A percentile compares a stretch with the other conserved stretches of the same genome.
Conservation (phyloP, 2,888 invertebrate species). For the Epicampocera succincta region DNA sequence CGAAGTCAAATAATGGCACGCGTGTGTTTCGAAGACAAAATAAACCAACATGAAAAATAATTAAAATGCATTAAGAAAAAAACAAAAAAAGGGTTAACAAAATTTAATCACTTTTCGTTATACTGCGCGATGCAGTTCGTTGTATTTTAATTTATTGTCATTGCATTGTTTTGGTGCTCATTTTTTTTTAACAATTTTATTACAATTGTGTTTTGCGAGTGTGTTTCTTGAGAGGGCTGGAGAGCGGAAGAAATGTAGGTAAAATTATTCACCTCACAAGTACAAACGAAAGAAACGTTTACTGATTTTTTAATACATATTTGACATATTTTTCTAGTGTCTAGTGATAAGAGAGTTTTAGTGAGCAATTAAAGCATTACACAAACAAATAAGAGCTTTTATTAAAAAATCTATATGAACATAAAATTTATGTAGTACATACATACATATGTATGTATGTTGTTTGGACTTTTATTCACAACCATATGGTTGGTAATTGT, state of each 20-base stretch:
- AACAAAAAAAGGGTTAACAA: slow-evolving; percentile 19
- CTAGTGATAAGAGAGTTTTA: slow-evolving; percentile 6
- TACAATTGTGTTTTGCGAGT: background rate
- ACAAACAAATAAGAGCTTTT: slow-evolving; percentile 22
- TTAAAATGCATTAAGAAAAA: slow-evolving; percentile 29
- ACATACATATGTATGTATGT: too few species aligned
- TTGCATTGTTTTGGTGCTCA: slow-evolving; percentile 2
- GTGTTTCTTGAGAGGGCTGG: slow-evolving; percentile 7
- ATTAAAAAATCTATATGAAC: background rate
- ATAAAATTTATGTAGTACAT: slow-evolving; percentile 30
- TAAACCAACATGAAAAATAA: slow-evolving; percentile 35
- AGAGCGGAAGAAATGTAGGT: slow-evolving; percentile 5
- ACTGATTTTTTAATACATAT: slow-evolving; percentile 34
- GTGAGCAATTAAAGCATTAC: slow-evolving; percentile 2
- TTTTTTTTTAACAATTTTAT: background rate
- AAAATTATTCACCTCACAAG: slow-evolving; percentile 10
- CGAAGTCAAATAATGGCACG: slow-evolving; percentile 51
- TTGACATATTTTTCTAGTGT: slow-evolving; percentile 55
- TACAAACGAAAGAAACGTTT: slow-evolving; percentile 11
- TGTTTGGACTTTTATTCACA: slow-evolving; percentile 20
- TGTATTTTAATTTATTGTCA: slow-evolving; percentile 17
- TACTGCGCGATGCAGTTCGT: slow-evolving; percentile 29
- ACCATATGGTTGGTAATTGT: slow-evolving; percentile 42
- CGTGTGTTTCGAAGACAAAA: slow-evolving; percentile 49
- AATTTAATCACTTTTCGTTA: slow-evolving; percentile 21